A percentile compares a stretch with the other conserved stretches of the same genome.
Conservation (phyloP, 2,888 invertebrate genomes). For the Mesopsocus fuscifrons region DNA sequence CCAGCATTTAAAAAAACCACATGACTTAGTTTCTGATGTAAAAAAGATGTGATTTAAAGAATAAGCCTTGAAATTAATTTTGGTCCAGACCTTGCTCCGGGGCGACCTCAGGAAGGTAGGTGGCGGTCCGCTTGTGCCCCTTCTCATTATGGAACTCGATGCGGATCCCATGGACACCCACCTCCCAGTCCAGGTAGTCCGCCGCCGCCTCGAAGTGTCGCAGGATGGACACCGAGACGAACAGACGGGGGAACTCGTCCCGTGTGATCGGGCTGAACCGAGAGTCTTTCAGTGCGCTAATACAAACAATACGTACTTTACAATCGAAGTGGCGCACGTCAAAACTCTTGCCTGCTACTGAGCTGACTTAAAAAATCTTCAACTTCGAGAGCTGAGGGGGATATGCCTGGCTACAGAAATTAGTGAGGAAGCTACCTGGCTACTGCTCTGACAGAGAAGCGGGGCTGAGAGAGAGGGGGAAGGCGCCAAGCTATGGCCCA, state of each 20-base stretch:
- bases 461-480: too few species aligned
- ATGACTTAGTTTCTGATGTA: background rate
- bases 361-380: background rate
- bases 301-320: too few species aligned
- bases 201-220: conserved; percentile 90
- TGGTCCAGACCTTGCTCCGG: conserved; percentile 71
- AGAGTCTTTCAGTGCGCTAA: conserved; percentile 91
- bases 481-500: too few species aligned
- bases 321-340: too few species aligned
- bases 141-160: conserved; percentile 94
- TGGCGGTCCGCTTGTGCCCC: conserved; percentile 87
- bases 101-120: conserved; percentile 96
- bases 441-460: too few species aligned
- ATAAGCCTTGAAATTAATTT: background rate
- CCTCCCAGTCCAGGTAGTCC: conserved; percentile 94
- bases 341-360: too few species aligned
- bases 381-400: background rate
- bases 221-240: conserved; percentile 90
- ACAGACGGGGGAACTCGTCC: conserved; percentile 81
- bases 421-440: background rate
- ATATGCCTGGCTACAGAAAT: background rate
- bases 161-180: conserved; percentile 91
- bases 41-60: background rate
- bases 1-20: too few species aligned
- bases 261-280: conserved; percentile 88